Conservation (phyloP, 1,140 invertebrate genomes). For the Bombus ignitus region DNA sequence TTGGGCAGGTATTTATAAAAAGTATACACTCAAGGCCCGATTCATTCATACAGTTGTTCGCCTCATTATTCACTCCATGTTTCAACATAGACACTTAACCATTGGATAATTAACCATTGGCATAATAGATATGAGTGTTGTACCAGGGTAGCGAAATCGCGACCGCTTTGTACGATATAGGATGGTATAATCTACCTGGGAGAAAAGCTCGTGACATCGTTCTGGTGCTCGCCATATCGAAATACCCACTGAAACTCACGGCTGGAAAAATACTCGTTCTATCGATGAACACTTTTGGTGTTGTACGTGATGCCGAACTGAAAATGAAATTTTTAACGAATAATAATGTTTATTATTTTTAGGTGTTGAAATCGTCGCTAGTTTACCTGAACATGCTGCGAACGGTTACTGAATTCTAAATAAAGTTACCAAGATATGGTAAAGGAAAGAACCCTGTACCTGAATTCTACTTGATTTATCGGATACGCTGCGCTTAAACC, state of each 20-base stretch:
- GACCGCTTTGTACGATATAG: conserved; percentile 30
- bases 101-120: background rate
- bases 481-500: background rate
- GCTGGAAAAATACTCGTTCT: conserved; percentile 57
- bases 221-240: conserved; percentile 50
- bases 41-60: background rate
- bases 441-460: background rate
- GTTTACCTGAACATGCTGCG: conserved; percentile 30
- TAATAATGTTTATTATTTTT: background rate
- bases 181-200: conserved; percentile 52
- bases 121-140: conserved; percentile 9
- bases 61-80: background rate
- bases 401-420: conserved; percentile 6
- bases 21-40: background rate
- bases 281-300: conserved; percentile 52
- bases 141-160: conserved; percentile 53
- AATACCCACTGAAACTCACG: conserved; percentile 53
- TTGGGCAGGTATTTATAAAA: conserved; percentile 58
- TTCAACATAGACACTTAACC: background rate
- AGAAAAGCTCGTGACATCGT: conserved; percentile 39
- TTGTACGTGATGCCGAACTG: conserved; percentile 27
- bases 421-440: background rate
- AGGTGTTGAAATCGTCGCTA: conserved; percentile 54
- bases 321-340: background rate
- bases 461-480: background rate